These are phyloP conservation scores for Lanius ludovicianus DNA, from an alignment of 2,113 vertebrate species.

Conservation along the genomic window DNA sequence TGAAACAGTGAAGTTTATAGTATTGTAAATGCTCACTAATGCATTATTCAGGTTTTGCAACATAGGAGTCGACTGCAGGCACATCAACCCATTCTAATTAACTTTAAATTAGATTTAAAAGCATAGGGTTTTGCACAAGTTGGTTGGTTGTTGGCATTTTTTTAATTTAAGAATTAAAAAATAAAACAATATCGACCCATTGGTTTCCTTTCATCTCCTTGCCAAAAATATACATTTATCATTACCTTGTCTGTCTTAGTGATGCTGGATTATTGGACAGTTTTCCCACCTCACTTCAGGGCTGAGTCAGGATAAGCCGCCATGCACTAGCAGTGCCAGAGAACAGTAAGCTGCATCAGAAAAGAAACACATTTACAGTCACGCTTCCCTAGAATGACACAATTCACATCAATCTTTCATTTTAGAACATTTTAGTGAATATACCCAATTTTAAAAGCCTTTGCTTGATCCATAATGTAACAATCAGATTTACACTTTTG, in stretches of 20 bases:
- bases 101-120: neutral
- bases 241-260: conserved; percentile 26
- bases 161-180: neutral
- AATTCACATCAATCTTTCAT: neutral
- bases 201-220: neutral
- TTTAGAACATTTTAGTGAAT: neutral
- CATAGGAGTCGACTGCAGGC: neutral
- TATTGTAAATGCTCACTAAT: neutral
- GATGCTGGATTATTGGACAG: neutral
- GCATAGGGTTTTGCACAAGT: neutral
- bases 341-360: conserved; percentile 10
- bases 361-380: neutral
- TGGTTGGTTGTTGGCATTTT: neutral
- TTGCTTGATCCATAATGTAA: neutral
- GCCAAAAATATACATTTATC: neutral
- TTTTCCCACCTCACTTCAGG: conserved; percentile 36
- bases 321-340: conserved; percentile 27
- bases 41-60: neutral
- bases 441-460: neutral
- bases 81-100: neutral
- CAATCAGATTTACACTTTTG: neutral
- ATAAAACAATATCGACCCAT: neutral
- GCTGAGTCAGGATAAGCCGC: neutral
- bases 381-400: neutral
- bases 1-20: neutral